Evolutionary conservation across 1,140 invertebrate species (phyloP).

Genomic region (Drosophila bocqueti): DNA sequence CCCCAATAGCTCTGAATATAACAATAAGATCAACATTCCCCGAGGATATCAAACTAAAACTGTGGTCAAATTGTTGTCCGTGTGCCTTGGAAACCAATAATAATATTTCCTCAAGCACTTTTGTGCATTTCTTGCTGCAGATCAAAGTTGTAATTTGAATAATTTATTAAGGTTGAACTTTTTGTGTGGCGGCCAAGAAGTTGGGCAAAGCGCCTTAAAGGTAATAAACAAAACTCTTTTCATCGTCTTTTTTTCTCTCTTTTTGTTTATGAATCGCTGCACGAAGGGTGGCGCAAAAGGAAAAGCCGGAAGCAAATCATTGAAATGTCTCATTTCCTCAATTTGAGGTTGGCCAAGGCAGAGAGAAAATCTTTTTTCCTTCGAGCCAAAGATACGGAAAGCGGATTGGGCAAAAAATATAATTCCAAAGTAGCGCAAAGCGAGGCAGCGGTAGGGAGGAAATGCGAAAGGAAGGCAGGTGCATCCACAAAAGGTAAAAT

Average conservation of each 20-base stretch:
- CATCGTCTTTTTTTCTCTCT: constrained; percentile 1
- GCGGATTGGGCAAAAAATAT: constrained; percentile 37
- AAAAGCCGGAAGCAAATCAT: constrained; percentile 76
- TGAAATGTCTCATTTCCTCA: constrained; percentile 80
- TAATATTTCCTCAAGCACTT: constrained; percentile 31
- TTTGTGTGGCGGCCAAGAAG: constrained; percentile 53
- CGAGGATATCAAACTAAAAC: background rate
- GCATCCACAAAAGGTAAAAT: constrained; percentile 44
- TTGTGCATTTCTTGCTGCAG: constrained; percentile 20
- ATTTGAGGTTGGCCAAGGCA: constrained; percentile 49
- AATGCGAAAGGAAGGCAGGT: constrained; percentile 20
- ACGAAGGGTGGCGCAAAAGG: constrained; percentile 10
- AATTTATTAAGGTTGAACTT: constrained; percentile 38
- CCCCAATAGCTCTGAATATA: background rate
- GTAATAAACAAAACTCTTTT: constrained; percentile 57
- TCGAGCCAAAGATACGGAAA: constrained; percentile 34
- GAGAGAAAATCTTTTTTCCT: constrained; percentile 35
- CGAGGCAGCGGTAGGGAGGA: background rate
- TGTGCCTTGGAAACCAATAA: constrained; percentile 39
- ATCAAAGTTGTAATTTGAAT: constrained; percentile 50
- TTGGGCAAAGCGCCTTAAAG: constrained; percentile 53
- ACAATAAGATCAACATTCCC: background rate
- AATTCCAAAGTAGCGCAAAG: constrained; percentile 33
- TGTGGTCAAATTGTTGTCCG: background rate
- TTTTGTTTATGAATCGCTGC: constrained; percentile 36